Evolutionary conservation across 2,113 vertebrate genomes (phyloP).

Genomic region (Corvus hawaiiensis): DNA sequence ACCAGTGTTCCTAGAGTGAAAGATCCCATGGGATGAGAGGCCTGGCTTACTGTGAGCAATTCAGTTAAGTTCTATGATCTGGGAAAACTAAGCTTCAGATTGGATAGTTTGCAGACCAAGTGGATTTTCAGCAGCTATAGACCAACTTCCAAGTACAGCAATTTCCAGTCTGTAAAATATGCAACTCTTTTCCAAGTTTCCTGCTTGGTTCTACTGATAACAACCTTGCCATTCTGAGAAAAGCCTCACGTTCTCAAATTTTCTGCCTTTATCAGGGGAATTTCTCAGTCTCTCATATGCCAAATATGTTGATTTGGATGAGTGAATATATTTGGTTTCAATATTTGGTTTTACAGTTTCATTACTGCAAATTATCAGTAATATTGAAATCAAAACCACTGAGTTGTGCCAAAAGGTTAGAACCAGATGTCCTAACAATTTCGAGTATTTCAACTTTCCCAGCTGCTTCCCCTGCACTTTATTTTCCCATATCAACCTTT

Average conservation of each 20-base stretch:
- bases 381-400: background rate
- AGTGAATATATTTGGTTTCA: background rate
- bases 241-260: background rate
- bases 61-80: background rate
- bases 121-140: conserved; percentile 6
- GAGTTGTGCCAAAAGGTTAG: background rate
- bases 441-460: background rate
- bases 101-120: background rate
- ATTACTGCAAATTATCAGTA: background rate
- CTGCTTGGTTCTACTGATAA: background rate
- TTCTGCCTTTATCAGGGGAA: background rate
- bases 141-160: background rate
- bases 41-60: background rate
- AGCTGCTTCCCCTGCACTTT: background rate
- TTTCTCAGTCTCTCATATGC: background rate
- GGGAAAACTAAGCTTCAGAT: background rate
- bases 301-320: background rate
- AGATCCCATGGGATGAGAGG: background rate
- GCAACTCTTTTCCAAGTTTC: background rate
- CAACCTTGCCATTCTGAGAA: background rate
- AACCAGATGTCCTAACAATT: background rate
- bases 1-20: conserved; percentile 24
- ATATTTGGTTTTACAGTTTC: background rate
- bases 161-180: background rate
- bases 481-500: background rate